These are phyloP conservation scores for Yasuhikotakia modesta DNA, from an alignment of 2,797 vertebrate genomes.

Conservation along the genomic window DNA sequence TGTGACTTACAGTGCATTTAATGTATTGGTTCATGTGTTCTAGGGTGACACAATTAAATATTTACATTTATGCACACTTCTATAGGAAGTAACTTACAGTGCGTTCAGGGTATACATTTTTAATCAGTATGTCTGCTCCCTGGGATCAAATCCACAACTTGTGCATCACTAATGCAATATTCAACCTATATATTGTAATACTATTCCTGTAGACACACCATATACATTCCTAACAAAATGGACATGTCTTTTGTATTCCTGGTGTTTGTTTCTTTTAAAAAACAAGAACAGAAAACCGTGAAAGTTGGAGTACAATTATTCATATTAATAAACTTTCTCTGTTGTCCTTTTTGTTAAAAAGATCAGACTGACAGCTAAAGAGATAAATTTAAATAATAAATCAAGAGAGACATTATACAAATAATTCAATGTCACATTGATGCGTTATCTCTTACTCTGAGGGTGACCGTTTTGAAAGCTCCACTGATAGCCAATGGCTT, in stretches of 20 bases:
- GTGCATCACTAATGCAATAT: no score
- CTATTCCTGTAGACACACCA: background rate
- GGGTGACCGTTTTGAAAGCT: constrained; percentile 3
- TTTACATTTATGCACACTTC: background rate
- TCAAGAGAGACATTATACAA: background rate
- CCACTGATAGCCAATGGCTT: constrained; percentile 38
- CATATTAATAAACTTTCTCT: background rate
- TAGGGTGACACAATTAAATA: no score
- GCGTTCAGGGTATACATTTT: background rate
- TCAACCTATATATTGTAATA: no score
- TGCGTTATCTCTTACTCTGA: constrained; percentile 13
- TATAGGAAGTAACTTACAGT: no score
- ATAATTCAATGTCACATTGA: constrained; percentile 14
- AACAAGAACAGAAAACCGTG: background rate
- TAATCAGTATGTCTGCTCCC: no score
- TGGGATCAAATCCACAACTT: no score
- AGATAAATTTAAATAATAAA: constrained; percentile 24
- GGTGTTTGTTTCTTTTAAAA: background rate
- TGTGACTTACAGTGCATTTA: no score
- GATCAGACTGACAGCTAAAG: background rate
- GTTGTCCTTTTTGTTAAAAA: background rate
- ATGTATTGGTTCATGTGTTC: no score
- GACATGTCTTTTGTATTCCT: background rate
- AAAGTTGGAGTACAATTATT: background rate
- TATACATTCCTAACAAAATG: background rate